Percentiles rank a stretch among this genome's conserved stretches.
Evolutionary conservation across 2,113 vertebrate species (phyloP).

Genomic region (Orthonyx spaldingii): DNA sequence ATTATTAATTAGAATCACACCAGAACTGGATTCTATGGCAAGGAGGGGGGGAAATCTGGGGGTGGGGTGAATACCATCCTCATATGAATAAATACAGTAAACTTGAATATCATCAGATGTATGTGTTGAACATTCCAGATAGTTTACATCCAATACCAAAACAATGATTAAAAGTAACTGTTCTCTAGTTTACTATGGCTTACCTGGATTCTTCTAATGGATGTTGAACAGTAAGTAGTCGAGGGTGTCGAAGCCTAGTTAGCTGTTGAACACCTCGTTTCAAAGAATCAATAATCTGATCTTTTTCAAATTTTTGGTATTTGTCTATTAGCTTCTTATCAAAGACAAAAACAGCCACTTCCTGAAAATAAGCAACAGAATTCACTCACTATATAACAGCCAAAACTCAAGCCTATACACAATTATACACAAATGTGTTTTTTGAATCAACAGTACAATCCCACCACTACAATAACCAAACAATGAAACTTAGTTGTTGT

Average conservation of each 20-base stretch:
- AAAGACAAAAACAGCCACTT: slow-evolving; percentile 98
- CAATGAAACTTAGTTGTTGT: background rate
- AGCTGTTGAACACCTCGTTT: slow-evolving; percentile 94
- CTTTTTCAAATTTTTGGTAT: slow-evolving; percentile 97
- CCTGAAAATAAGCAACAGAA: slow-evolving; percentile 74
- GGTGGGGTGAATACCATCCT: background rate
- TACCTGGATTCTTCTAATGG: slow-evolving; percentile 98
- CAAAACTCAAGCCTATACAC: background rate
- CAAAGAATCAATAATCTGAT: slow-evolving; percentile 92
- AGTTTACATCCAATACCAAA: background rate
- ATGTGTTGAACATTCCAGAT: background rate
- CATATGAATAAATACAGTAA: background rate
- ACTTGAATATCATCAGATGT: background rate
- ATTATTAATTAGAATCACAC: background rate
- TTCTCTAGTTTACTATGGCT: slow-evolving; percentile 7
- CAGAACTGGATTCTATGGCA: background rate
- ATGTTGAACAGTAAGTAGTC: slow-evolving; percentile 95
- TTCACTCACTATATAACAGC: background rate
- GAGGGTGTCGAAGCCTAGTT: slow-evolving; percentile 92
- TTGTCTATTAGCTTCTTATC: slow-evolving; percentile 96
- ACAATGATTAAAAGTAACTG: background rate
- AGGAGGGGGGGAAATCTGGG: rapidly evolving
- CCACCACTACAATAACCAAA: background rate
- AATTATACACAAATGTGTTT: background rate
- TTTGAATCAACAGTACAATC: background rate